Percentiles rank a stretch among this genome's conserved stretches.
Conservation (phyloP, 2,888 invertebrate genomes). For the Trisateles emortualis region DNA sequence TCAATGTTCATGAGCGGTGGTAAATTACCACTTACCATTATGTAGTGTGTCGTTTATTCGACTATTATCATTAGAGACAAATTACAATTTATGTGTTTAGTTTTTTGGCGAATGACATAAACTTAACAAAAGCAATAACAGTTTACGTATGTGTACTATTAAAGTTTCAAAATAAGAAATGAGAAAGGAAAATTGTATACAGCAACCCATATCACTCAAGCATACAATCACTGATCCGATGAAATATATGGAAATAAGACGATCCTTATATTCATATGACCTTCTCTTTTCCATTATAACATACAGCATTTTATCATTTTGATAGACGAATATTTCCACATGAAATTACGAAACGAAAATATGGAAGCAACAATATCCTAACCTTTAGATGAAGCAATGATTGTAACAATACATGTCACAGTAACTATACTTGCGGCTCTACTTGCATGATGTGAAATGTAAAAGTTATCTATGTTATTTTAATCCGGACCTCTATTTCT, state of each 20-base stretch:
- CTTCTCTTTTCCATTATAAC: slow-evolving; percentile 7
- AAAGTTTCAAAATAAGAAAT: background rate
- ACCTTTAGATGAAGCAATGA: background rate
- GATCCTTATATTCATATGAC: slow-evolving; percentile 16
- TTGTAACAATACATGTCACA: no score
- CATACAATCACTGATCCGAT: slow-evolving; percentile 19
- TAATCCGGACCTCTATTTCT: no score
- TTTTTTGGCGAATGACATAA: background rate
- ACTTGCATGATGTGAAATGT: no score
- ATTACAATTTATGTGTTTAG: no score
- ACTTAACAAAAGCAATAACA: no score
- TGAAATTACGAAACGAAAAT: slow-evolving; percentile 10
- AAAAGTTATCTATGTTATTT: no score
- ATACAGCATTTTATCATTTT: slow-evolving; percentile 14
- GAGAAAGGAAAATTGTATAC: slow-evolving; percentile 3
- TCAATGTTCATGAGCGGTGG: no score
- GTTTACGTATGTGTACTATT: background rate
- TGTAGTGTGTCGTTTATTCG: no score
- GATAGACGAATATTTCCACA: slow-evolving; percentile 27
- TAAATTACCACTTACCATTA: no score
- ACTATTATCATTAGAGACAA: no score
- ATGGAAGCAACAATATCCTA: background rate
- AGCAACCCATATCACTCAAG: slow-evolving; percentile 42
- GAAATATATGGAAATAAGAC: slow-evolving; percentile 32
- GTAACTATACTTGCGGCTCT: no score